A percentile compares a stretch with the other conserved stretches of the same genome.
Evolutionary conservation across 2,797 vertebrate genomes (phyloP).

Genomic region (Chromis chromis): DNA sequence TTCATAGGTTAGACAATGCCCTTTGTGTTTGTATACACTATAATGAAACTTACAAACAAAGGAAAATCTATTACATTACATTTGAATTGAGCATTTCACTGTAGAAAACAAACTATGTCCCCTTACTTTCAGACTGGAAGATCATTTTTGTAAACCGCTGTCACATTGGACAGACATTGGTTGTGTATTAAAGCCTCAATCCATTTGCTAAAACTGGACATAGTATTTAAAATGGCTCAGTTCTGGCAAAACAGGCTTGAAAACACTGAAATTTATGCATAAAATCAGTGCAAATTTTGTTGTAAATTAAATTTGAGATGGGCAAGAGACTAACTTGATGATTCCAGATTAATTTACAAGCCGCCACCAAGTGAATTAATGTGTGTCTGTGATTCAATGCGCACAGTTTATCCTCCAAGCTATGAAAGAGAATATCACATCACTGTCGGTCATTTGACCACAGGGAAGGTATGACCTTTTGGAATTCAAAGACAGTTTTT

Average conservation of each 20-base stretch:
- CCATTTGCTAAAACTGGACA: background rate
- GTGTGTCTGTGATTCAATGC: conserved; percentile 53
- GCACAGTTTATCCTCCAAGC: conserved; percentile 66
- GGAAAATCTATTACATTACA: conserved; percentile 9
- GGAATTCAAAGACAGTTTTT: conserved; percentile 67
- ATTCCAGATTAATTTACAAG: conserved; percentile 47
- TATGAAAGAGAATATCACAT: conserved; percentile 73
- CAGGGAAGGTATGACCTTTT: conserved; percentile 74
- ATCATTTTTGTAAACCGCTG: conserved; percentile 15
- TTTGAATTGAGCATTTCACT: conserved; percentile 32
- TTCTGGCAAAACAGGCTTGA: background rate
- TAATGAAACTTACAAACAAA: conserved; percentile 32
- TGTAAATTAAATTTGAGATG: conserved; percentile 31
- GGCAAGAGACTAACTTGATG: conserved; percentile 31
- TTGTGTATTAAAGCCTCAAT: background rate
- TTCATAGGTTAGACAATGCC: conserved; percentile 7
- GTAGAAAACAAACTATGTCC: conserved; percentile 7
- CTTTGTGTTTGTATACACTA: conserved; percentile 16
- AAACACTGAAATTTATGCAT: conserved; percentile 21
- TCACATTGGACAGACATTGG: conserved; percentile 23
- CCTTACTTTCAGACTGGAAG: conserved; percentile 1
- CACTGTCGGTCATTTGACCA: conserved; percentile 75
- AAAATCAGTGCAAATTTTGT: conserved; percentile 34
- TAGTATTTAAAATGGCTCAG: conserved; percentile 3
- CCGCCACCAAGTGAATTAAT: conserved; percentile 56